Conservation (phyloP, 2,797 vertebrate species). For the Salarias fasciatus region DNA sequence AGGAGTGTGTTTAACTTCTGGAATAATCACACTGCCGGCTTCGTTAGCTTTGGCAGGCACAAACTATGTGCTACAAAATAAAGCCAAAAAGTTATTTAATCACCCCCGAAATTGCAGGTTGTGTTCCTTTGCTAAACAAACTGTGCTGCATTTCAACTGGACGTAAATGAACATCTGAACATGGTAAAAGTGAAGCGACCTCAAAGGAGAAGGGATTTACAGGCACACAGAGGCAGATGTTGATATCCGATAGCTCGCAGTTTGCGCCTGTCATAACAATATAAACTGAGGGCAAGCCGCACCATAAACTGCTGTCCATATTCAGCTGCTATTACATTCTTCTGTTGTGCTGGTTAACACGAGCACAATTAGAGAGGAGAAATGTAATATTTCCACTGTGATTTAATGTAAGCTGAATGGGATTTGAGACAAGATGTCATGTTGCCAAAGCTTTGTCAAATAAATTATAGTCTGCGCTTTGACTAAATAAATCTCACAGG, state of each 20-base stretch:
- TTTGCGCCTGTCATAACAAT: conserved; percentile 59
- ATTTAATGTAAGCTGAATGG: too few relatives aligned
- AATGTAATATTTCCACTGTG: neutral
- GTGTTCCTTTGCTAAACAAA: conserved; percentile 17
- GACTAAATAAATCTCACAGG: too few relatives aligned
- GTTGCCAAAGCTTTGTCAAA: too few relatives aligned
- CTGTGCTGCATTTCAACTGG: too few relatives aligned
- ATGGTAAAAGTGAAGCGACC: conserved; percentile 39
- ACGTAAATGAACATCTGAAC: conserved; percentile 22
- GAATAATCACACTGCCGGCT: neutral
- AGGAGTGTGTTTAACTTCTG: conserved; percentile 10
- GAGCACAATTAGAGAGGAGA: conserved; percentile 8
- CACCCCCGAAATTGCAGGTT: conserved; percentile 13
- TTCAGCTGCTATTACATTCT: conserved; percentile 7
- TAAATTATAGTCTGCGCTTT: too few relatives aligned
- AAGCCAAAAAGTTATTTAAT: neutral
- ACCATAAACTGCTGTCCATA: conserved; percentile 16
- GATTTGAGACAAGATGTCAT: too few relatives aligned
- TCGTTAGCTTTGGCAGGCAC: conserved; percentile 22
- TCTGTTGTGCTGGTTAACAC: conserved; percentile 17
- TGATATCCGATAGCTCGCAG: conserved; percentile 59
- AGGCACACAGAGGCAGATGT: conserved; percentile 42
- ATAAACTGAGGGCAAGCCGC: conserved; percentile 31
- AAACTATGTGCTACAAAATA: too few relatives aligned
- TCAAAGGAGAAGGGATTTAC: conserved; percentile 29